These are phyloP conservation scores for Gymnothorax reevesii DNA, from an alignment of 2,797 vertebrate species.

Conservation along the genomic window DNA sequence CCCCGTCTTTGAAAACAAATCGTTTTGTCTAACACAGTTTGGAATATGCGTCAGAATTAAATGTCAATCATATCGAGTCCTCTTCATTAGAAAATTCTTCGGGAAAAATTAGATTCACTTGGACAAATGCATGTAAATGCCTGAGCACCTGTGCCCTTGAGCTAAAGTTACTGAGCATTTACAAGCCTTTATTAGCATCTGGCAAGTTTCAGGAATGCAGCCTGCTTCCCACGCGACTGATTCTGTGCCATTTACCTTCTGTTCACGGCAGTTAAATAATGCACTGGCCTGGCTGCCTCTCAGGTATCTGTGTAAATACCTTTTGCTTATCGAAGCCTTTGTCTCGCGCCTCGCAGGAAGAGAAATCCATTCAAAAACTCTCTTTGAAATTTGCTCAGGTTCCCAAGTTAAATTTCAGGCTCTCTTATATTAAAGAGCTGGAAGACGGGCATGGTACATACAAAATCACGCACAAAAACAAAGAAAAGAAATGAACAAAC, in stretches of 20 bases:
- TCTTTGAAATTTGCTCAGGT: conserved; percentile 23
- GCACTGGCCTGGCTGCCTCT: background rate
- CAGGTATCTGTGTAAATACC: conserved; percentile 27
- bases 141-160: background rate
- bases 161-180: background rate
- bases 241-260: background rate
- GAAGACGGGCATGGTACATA: conserved; percentile 15
- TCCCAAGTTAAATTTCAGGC: conserved; percentile 35
- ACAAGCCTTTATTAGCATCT: background rate
- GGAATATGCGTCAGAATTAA: no score
- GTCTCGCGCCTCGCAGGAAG: background rate
- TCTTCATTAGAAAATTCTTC: no score
- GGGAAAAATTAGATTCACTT: no score
- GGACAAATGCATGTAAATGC: background rate
- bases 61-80: no score
- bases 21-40: no score
- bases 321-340: background rate
- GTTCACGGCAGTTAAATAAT: conserved; percentile 3
- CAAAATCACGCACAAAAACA: conserved; percentile 26
- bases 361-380: conserved; percentile 4
- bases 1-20: no score
- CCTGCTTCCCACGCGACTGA: background rate
- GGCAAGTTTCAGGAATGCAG: background rate
- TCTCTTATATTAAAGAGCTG: conserved; percentile 36
- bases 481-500: no score